phyloP scores from a whole-genome alignment of 2,797 vertebrate species.

The Limnodromus scolopaceus region DNA sequence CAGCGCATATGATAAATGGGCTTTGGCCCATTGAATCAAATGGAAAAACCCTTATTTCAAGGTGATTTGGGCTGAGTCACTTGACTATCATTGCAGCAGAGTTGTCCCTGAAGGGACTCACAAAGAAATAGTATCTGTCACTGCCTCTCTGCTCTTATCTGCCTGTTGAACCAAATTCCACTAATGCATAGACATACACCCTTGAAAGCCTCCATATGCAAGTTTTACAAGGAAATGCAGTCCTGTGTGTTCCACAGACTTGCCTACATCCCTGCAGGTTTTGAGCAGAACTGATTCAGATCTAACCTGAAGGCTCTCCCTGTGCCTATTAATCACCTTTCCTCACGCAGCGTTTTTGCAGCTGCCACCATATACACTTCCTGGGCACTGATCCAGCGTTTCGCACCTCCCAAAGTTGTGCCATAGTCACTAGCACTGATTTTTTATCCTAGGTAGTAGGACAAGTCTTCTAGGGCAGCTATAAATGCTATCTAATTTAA shows the following conservation, averaged over 20 bases:
- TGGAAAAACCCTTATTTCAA: not conserved
- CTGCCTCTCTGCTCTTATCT: not conserved
- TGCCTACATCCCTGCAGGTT: not conserved
- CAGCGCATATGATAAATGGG: not conserved
- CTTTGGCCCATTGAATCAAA: not conserved
- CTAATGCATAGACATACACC: fast-evolving
- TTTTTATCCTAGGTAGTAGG: not conserved
- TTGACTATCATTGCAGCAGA: not conserved
- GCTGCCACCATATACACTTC: not conserved
- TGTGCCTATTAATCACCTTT: conserved; percentile 33
- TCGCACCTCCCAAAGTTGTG: fast-evolving
- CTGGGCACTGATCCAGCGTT: not conserved
- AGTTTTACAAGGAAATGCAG: not conserved
- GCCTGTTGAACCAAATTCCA: not conserved
- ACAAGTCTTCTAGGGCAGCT: not conserved
- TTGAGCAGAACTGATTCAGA: conserved; percentile 16
- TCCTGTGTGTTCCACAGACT: not conserved
- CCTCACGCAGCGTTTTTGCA: not conserved
- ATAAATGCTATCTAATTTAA: not conserved
- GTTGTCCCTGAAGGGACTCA: not conserved
- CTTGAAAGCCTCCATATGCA: not conserved
- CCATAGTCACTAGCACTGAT: not conserved
- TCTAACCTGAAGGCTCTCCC: conserved; percentile 24
- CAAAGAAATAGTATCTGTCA: not conserved
- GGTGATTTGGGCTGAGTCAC: not conserved